Evolutionary conservation across 2,888 invertebrate species (phyloP).

Genomic region (Ichneumoninae sp.): DNA sequence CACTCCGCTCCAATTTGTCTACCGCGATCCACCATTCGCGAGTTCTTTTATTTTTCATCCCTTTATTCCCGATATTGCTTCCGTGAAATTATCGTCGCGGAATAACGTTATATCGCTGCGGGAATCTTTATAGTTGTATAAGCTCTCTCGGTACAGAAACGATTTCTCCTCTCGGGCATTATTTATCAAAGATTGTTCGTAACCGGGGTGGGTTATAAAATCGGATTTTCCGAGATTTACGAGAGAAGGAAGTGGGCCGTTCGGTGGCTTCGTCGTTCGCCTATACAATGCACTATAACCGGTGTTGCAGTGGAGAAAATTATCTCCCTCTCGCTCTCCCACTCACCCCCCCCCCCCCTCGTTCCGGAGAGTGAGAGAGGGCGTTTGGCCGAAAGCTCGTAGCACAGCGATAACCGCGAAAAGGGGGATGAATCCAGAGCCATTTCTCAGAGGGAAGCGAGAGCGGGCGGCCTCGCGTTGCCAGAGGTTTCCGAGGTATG

Average conservation of each 20-base stretch:
- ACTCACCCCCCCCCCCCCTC: conserved; percentile 18
- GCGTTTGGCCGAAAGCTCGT: conserved; percentile 58
- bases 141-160: conserved; percentile 50
- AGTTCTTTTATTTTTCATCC: conserved; percentile 45
- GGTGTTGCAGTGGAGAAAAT: conserved; percentile 41
- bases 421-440: conserved; percentile 60
- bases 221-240: conserved; percentile 67
- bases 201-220: conserved; percentile 49
- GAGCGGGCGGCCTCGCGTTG: conserved; percentile 30
- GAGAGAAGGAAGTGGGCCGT: conserved; percentile 67
- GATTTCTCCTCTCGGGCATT: conserved; percentile 59
- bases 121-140: conserved; percentile 50
- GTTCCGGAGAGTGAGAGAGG: not conserved
- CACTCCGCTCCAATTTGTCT: conserved; percentile 22
- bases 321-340: conserved; percentile 12
- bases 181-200: conserved; percentile 61
- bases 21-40: not conserved
- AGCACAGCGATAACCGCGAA: conserved; percentile 66
- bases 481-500: conserved; percentile 13
- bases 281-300: conserved; percentile 57
- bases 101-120: conserved; percentile 36
- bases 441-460: conserved; percentile 64
- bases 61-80: conserved; percentile 25
- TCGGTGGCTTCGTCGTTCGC: conserved; percentile 56
- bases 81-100: conserved; percentile 50